phyloP scores from a whole-genome alignment of 2,888 invertebrate species.

The Xestia ashworthii region DNA sequence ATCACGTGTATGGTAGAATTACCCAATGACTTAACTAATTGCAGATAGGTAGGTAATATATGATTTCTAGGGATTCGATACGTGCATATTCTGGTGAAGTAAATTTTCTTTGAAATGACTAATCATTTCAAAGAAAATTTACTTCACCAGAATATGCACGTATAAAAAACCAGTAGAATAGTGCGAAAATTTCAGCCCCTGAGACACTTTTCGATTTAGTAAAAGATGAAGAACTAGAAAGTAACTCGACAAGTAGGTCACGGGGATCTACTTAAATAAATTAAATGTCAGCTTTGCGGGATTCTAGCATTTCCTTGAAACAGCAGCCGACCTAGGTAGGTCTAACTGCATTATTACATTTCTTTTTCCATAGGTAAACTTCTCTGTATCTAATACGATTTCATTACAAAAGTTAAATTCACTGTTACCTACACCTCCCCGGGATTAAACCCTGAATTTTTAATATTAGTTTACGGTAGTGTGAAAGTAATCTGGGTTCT shows the following conservation, averaged over 20 bases:
- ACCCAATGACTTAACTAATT: neutral
- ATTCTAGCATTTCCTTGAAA: neutral
- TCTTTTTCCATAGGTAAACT: neutral
- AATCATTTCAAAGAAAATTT: neutral
- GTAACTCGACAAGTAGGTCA: neutral
- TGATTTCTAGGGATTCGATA: neutral
- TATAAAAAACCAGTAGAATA: neutral
- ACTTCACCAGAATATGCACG: neutral
- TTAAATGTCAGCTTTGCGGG: neutral
- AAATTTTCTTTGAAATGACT: no score
- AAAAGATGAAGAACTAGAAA: neutral
- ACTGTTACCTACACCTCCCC: slow-evolving; percentile 8
- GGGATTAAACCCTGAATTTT: slow-evolving; percentile 61
- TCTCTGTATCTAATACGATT: slow-evolving; percentile 20
- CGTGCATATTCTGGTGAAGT: no score
- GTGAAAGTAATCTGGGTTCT: slow-evolving; percentile 25
- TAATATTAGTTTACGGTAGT: slow-evolving; percentile 52
- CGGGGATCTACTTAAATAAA: slow-evolving; percentile 8
- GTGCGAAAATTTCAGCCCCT: neutral
- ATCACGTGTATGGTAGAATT: neutral
- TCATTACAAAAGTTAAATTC: slow-evolving; percentile 44
- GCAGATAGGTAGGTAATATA: neutral
- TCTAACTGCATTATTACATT: neutral
- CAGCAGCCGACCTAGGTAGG: no score
- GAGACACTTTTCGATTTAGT: neutral